Percentiles rank a stretch among this genome's conserved stretches.
Conservation (phyloP, 2,888 invertebrate species). For the Bedellia somnulentella region DNA sequence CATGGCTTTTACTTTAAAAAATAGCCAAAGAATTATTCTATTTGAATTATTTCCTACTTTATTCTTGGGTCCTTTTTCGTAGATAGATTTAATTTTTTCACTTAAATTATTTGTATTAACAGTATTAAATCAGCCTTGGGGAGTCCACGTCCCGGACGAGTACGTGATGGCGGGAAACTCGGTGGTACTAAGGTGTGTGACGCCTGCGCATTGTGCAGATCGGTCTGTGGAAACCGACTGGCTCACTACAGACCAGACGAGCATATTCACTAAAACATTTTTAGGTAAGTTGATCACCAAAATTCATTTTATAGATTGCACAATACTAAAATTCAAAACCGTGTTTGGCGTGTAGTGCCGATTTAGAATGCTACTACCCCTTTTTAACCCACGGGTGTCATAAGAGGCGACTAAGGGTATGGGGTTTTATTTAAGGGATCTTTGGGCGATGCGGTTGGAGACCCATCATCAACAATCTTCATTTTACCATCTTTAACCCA, state of each 20-base stretch:
- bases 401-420: neutral
- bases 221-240: conserved; percentile 88
- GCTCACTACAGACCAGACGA: conserved; percentile 81
- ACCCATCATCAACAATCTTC: too few species aligned
- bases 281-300: conserved; percentile 22
- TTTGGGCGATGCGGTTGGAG: too few species aligned
- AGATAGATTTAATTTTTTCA: too few species aligned
- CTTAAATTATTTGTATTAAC: too few species aligned
- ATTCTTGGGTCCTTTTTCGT: too few species aligned
- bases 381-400: neutral
- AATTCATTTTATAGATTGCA: neutral
- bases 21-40: too few species aligned
- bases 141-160: conserved; percentile 87
- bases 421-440: neutral
- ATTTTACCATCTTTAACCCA: too few species aligned
- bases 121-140: conserved; percentile 86
- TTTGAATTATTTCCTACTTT: too few species aligned
- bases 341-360: too few species aligned
- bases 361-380: too few species aligned
- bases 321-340: too few species aligned
- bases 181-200: conserved; percentile 85
- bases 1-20: too few species aligned
- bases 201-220: conserved; percentile 85
- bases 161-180: conserved; percentile 91
- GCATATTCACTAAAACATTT: conserved; percentile 51